Conservation (phyloP, 2,888 invertebrate genomes). For the Sphaerophoria rueppellii region DNA sequence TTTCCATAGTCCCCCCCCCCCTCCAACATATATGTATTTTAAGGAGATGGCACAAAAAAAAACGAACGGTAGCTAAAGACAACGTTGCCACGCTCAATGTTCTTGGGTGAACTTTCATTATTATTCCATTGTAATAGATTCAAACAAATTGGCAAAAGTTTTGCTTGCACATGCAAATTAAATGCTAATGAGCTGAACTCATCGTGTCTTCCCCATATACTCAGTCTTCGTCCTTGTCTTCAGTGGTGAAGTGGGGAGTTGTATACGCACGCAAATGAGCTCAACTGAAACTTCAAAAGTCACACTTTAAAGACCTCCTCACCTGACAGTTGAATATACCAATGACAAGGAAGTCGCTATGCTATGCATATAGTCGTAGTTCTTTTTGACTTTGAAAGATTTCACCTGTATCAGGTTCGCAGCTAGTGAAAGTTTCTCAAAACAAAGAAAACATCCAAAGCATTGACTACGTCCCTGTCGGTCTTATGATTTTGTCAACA, state of each 20-base stretch:
- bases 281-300: slow-evolving; percentile 50
- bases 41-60: background rate
- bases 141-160: slow-evolving; percentile 67
- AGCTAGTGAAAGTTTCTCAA: background rate
- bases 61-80: background rate
- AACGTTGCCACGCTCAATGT: slow-evolving; percentile 10
- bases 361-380: background rate
- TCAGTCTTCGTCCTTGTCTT: background rate
- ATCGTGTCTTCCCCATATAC: background rate
- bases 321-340: slow-evolving; percentile 30
- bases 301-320: slow-evolving; percentile 38
- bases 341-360: slow-evolving; percentile 48
- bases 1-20: background rate
- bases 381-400: background rate
- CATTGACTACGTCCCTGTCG: background rate
- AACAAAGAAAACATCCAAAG: background rate
- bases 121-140: slow-evolving; percentile 68
- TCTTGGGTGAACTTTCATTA: slow-evolving; percentile 44
- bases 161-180: slow-evolving; percentile 67
- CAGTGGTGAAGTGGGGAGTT: background rate
- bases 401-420: background rate
- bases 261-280: slow-evolving; percentile 26
- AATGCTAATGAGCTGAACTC: slow-evolving; percentile 65
- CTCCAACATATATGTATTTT: background rate
- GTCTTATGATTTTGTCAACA: background rate